These are phyloP conservation scores for Epinephelus moara DNA, from an alignment of 2,113 vertebrate species.

Conservation along the genomic window DNA sequence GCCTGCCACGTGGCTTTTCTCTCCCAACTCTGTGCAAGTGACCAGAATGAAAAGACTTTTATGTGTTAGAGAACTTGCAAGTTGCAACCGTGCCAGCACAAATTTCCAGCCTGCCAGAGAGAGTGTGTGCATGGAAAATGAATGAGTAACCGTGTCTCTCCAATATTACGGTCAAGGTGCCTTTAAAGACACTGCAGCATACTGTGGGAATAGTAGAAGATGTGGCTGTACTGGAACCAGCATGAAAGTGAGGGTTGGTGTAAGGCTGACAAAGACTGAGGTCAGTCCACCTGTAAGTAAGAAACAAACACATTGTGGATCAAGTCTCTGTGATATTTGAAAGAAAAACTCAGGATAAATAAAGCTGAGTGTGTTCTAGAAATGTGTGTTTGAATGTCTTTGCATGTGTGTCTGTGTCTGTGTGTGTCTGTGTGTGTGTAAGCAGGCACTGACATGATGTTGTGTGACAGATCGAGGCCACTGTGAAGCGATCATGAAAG, in stretches of 20 bases:
- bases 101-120: slow-evolving; percentile 42
- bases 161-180: slow-evolving; percentile 54
- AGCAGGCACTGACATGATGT: slow-evolving; percentile 82
- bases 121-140: slow-evolving; percentile 44
- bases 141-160: slow-evolving; percentile 28
- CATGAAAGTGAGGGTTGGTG: background rate
- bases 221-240: slow-evolving; percentile 23
- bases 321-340: background rate
- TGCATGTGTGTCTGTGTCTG: slow-evolving; percentile 1
- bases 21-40: slow-evolving; percentile 24
- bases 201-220: slow-evolving; percentile 9
- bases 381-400: background rate
- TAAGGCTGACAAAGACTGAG: background rate
- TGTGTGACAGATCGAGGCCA: slow-evolving; percentile 91
- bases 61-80: slow-evolving; percentile 35
- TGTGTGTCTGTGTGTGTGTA: slow-evolving; percentile 1
- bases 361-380: background rate
- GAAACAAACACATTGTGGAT: background rate
- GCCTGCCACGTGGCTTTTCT: slow-evolving; percentile 37
- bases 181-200: slow-evolving; percentile 51
- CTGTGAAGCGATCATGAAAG: slow-evolving; percentile 88
- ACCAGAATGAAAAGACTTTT: slow-evolving; percentile 46
- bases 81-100: slow-evolving; percentile 42
- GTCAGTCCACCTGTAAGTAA: slow-evolving; percentile 1
- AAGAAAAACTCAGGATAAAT: background rate